phyloP scores from a whole-genome alignment of 1,140 invertebrate species.

The Procambarus virginalis region DNA sequence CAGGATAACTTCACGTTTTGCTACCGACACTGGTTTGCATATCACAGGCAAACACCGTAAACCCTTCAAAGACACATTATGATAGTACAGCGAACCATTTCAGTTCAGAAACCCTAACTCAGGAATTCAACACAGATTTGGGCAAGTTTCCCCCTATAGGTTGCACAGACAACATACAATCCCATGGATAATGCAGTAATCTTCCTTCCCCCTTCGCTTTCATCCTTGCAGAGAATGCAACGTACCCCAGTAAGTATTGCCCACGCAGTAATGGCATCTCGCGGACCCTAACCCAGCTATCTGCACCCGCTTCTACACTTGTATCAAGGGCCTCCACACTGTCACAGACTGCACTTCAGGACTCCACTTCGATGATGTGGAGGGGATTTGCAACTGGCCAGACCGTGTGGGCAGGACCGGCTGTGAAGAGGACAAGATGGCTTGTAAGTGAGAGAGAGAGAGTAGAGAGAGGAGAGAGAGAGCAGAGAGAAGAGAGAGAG shows the following conservation, averaged over 20 bases:
- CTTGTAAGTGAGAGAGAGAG: conserved; percentile 27
- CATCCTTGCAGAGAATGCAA: conserved; percentile 55
- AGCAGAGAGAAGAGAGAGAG: no score
- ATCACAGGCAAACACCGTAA: no score
- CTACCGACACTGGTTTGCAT: no score
- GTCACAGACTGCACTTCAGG: conserved; percentile 62
- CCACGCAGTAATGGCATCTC: conserved; percentile 69
- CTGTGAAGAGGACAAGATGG: conserved; percentile 37
- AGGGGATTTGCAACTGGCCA: conserved; percentile 70
- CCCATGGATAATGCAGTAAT: no score
- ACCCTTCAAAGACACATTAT: no score
- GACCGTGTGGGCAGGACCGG: conserved; percentile 37
- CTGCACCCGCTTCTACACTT: conserved; percentile 72
- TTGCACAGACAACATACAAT: no score
- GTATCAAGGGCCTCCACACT: conserved; percentile 70
- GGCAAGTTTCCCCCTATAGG: no score
- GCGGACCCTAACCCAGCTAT: conserved; percentile 70
- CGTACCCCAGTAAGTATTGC: conserved; percentile 55
- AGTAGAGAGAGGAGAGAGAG: no score
- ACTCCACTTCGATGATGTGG: conserved; percentile 69
- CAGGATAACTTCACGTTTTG: no score
- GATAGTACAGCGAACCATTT: no score
- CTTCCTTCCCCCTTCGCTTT: background rate
- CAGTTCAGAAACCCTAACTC: no score
- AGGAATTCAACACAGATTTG: no score